phyloP scores from a whole-genome alignment of 1,140 invertebrate genomes.

The Druon quercuslanigerum region DNA sequence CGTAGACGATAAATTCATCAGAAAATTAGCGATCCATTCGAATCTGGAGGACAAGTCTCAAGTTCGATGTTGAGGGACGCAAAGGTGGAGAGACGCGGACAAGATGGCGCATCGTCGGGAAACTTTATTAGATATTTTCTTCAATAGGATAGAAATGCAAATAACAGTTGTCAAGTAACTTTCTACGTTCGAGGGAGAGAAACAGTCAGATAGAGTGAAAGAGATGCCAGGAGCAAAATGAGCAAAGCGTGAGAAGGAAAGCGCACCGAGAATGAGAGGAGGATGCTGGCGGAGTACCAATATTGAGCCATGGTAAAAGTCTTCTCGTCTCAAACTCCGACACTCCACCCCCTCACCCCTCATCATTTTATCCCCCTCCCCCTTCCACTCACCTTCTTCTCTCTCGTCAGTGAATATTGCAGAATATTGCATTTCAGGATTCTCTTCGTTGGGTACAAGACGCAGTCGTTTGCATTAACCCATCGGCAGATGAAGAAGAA shows the following conservation, averaged over 20 bases:
- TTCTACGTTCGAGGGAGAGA: conserved; percentile 44
- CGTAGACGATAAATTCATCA: not conserved
- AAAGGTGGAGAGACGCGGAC: not conserved
- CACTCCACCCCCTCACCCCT: conserved; percentile 35
- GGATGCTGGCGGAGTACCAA: conserved; percentile 58
- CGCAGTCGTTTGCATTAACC: conserved; percentile 33
- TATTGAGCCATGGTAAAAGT: conserved; percentile 69
- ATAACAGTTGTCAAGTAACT: conserved; percentile 68
- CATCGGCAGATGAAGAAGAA: conserved; percentile 31
- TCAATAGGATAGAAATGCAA: conserved; percentile 70
- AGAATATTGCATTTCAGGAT: conserved; percentile 61
- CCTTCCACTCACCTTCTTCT: conserved; percentile 32
- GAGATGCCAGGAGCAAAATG: conserved; percentile 39
- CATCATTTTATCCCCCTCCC: conserved; percentile 41
- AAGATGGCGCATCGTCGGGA: conserved; percentile 37
- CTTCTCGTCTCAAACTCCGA: conserved; percentile 37
- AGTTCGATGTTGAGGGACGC: conserved; percentile 30
- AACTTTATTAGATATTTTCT: conserved; percentile 70
- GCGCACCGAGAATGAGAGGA: conserved; percentile 34
- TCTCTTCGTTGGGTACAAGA: conserved; percentile 12
- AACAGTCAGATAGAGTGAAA: conserved; percentile 42
- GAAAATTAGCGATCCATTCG: conserved; percentile 14
- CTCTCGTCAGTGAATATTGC: conserved; percentile 58
- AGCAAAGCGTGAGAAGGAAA: conserved; percentile 42
- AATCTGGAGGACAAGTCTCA: not conserved